Evolutionary conservation across 2,113 vertebrate species (phyloP).

Genomic region (Lichenostomus cassidix): DNA sequence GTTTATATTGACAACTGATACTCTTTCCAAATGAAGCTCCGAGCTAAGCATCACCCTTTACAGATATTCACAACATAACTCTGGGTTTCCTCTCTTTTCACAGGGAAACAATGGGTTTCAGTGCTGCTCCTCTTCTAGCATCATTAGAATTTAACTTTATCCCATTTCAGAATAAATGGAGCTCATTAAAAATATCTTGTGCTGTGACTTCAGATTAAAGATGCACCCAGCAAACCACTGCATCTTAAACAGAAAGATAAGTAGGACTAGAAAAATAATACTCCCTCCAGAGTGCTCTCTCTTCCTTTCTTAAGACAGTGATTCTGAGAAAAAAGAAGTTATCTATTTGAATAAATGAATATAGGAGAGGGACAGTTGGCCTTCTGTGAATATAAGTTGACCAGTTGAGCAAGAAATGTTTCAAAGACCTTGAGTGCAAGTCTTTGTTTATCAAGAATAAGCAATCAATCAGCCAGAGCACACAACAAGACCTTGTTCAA

Average conservation of each 20-base stretch:
- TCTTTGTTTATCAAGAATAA: slow-evolving; percentile 49
- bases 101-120: not conserved
- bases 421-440: slow-evolving; percentile 32
- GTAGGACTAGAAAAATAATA: not conserved
- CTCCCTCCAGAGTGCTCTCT: not conserved
- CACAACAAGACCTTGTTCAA: slow-evolving; percentile 44
- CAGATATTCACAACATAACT: not conserved
- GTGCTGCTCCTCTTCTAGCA: not conserved
- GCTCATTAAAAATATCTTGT: not conserved
- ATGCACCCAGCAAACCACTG: not conserved
- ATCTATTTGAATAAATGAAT: not conserved
- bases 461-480: slow-evolving; percentile 38
- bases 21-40: not conserved
- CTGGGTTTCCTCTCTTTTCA: not conserved
- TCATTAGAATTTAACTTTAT: not conserved
- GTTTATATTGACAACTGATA: not conserved
- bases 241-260: not conserved
- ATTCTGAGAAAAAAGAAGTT: not conserved
- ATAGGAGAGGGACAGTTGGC: not conserved
- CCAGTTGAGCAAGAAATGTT: not conserved
- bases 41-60: not conserved
- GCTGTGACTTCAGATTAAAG: not conserved
- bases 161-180: not conserved
- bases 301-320: not conserved
- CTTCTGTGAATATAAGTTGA: not conserved